Base-by-base conservation (phyloP, 2,888 invertebrate species). In the Theretra japonica region DNA sequence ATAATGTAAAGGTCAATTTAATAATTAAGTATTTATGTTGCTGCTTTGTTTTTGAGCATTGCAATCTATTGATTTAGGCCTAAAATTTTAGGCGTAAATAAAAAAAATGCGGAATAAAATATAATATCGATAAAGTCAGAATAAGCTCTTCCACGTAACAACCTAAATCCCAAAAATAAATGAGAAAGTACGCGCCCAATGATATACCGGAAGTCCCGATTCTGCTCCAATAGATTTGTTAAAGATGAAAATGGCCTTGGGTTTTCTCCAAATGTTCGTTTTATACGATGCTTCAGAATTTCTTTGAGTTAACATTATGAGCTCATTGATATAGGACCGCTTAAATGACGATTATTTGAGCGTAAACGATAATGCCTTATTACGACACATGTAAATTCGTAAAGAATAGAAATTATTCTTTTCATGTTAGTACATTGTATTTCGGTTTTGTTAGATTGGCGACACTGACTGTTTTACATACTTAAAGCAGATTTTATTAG, bases 101-200 rank as follows among this genome's bases (percentile, higher is more conserved):
- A n/a, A n/a, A n/a, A n/a, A n/a, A n/a, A n/a, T n/a, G n/a, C n/a
- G n/a, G n/a, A n/a, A n/a, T n/a, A 11, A 11, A 41, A 25, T 23
- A 21, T 7, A 56, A 70, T 70, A 33, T 70, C 62, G 70, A 65
- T 23, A 65, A 19, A 8, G 15, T n/a, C 17, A 56, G 62, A 65
- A 71, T 71, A 62, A 25, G 8, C 8, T 33, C 56, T 33, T 8
- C 19, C 50, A n/a, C 23, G 56, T 65, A 62, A 33, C 70, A 56
- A 65, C 70, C 56, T 56, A 71, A 71, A 71, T 65, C 70, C 65
- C 56, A 57, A 65, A 71, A 71, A 71, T 71, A 71, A 71, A 71
- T 65, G 70, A 65, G 70, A 65, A 65, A 57, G 60, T 70, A 62
- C 53, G 56, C 70, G 60, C 59, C 70, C 60, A 71, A 65, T 62